phyloP scores from a whole-genome alignment of 2,113 vertebrate genomes.

The Lutjanus erythropterus region DNA sequence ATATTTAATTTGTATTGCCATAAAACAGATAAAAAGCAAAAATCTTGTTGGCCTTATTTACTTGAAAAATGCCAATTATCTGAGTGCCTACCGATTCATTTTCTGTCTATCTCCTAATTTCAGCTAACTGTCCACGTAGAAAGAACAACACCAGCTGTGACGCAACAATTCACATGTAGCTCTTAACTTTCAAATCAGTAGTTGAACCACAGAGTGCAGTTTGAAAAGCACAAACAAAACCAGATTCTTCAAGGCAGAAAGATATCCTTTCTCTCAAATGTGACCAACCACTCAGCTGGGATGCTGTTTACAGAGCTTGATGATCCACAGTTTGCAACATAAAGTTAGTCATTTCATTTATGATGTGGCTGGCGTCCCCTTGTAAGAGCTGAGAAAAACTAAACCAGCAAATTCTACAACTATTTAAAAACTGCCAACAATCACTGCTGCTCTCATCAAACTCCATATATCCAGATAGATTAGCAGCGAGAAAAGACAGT shows the following conservation, averaged over 20 bases:
- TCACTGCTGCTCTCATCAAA: constrained; percentile 24
- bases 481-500: constrained; percentile 25
- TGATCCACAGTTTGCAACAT: background rate
- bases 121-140: background rate
- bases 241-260: background rate
- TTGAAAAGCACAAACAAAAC: constrained; percentile 20
- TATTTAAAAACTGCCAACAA: background rate
- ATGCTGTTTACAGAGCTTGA: background rate
- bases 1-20: too few relatives aligned
- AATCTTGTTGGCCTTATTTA: too few relatives aligned
- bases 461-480: background rate
- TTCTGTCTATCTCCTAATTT: background rate
- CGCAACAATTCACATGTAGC: background rate
- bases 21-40: too few relatives aligned
- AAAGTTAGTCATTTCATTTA: constrained; percentile 1
- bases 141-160: constrained; percentile 10
- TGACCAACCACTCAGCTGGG: constrained; percentile 1
- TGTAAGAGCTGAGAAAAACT: background rate
- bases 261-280: constrained; percentile 2
- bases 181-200: constrained; percentile 21
- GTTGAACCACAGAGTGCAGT: background rate
- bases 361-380: background rate
- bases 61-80: too few relatives aligned
- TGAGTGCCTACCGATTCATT: background rate
- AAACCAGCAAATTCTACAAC: background rate